Percentiles rank a stretch among this genome's conserved stretches.
These are phyloP conservation scores for Archivesica marissinica DNA, from an alignment of 1,140 invertebrate genomes.

Conservation along the genomic window DNA sequence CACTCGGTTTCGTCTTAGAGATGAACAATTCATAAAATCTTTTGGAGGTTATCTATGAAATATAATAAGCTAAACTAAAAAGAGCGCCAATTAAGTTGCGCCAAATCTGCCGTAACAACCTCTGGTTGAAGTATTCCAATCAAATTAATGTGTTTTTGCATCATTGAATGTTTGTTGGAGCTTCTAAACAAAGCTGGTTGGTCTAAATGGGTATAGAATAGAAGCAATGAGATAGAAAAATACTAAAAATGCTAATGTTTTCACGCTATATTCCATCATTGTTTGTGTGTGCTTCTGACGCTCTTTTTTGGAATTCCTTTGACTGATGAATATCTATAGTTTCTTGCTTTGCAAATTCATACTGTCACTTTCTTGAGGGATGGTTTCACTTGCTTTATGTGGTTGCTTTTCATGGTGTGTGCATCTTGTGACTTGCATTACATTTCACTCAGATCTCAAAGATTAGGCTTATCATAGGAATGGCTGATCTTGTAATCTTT, in stretches of 20 bases:
- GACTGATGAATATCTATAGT: not conserved
- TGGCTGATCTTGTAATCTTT: not conserved
- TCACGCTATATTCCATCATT: not conserved
- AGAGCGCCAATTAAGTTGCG: constrained; percentile 32
- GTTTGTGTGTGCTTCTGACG: not conserved
- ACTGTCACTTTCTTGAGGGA: not conserved
- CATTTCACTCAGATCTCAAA: not conserved
- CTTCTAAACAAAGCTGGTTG: not conserved
- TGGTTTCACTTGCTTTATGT: not conserved
- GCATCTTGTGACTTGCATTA: constrained; percentile 3
- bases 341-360: not conserved
- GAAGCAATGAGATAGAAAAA: constrained; percentile 8
- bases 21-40: not conserved
- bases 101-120: constrained; percentile 1
- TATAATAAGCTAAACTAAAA: not conserved
- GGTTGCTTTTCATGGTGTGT: not conserved
- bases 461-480: not conserved
- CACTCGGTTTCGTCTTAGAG: not conserved
- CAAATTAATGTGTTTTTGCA: constrained; percentile 27
- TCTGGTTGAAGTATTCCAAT: constrained; percentile 30
- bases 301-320: not conserved
- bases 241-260: constrained; percentile 16
- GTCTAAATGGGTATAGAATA: not conserved
- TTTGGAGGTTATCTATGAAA: not conserved
- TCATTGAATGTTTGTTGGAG: constrained; percentile 21